Conservation (phyloP, 2,113 vertebrate species). For the Perca schrenkii region DNA sequence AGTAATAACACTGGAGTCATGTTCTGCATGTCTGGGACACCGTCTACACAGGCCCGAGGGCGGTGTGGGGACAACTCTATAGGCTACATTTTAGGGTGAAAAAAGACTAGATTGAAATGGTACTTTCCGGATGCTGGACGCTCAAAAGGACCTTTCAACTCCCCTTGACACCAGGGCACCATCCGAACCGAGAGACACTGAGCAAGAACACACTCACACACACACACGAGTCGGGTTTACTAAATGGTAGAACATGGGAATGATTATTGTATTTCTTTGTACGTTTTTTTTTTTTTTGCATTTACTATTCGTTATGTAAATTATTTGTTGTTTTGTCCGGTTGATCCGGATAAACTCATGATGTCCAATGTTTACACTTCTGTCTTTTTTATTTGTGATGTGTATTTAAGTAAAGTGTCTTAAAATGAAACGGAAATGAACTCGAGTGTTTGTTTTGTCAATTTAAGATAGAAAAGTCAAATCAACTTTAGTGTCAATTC, state of each 20-base stretch:
- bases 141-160: constrained; percentile 65
- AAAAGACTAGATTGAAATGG: constrained; percentile 74
- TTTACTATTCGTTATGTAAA: constrained; percentile 84
- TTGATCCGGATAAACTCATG: constrained; percentile 82
- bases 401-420: constrained; percentile 89
- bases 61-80: constrained; percentile 47
- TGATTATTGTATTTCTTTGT: constrained; percentile 75
- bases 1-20: constrained; percentile 82
- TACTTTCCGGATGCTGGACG: constrained; percentile 82
- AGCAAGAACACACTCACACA: constrained; percentile 31
- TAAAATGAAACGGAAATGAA: constrained; percentile 60
- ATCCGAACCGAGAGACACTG: constrained; percentile 66
- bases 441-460: constrained; percentile 46
- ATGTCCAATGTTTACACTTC: constrained; percentile 85
- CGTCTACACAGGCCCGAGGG: constrained; percentile 30
- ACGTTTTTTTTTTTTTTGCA: constrained; percentile 70
- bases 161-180: constrained; percentile 59
- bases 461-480: too few species aligned
- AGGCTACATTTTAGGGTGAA: constrained; percentile 45
- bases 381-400: constrained; percentile 82
- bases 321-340: constrained; percentile 83
- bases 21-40: constrained; percentile 68
- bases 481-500: too few species aligned
- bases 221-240: constrained; percentile 58
- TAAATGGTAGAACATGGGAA: constrained; percentile 73